Percentiles rank a stretch among this genome's conserved stretches.
phyloP scores from a whole-genome alignment of 2,888 invertebrate species.

The Cephus runcator region DNA sequence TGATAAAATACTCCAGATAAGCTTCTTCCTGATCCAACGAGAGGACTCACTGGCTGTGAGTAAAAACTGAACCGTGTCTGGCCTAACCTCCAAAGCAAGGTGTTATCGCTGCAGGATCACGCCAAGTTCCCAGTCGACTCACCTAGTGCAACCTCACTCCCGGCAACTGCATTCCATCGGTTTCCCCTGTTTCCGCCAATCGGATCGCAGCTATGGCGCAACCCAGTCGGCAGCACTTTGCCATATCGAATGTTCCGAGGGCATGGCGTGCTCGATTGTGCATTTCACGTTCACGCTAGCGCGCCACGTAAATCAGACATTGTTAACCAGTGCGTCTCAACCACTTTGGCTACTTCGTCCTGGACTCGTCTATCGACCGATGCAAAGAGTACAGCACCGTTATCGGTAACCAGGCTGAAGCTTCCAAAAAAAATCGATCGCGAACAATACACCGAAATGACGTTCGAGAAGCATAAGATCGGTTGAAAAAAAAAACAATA shows the following conservation, averaged over 20 bases:
- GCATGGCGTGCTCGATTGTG: constrained; percentile 20
- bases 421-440: neutral
- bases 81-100: constrained; percentile 31
- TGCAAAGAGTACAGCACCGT: neutral
- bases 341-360: neutral
- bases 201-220: constrained; percentile 31
- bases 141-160: constrained; percentile 34
- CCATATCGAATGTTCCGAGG: constrained; percentile 4
- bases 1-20: neutral
- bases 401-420: neutral
- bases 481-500: neutral
- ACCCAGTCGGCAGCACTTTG: neutral
- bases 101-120: constrained; percentile 48
- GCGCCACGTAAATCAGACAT: constrained; percentile 29
- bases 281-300: constrained; percentile 25
- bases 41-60: neutral
- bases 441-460: neutral
- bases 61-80: constrained; percentile 10
- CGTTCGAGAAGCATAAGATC: neutral
- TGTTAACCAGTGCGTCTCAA: constrained; percentile 26
- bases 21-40: neutral
- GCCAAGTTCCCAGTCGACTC: constrained; percentile 7
- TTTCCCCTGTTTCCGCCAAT: constrained; percentile 41
- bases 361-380: neutral
- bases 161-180: constrained; percentile 51